Evolutionary conservation across 64 coral and sea anemone genomes (phyloP), one percentile per base, ranked within the genome.

Genomic region (Porites australiensis): DNA sequence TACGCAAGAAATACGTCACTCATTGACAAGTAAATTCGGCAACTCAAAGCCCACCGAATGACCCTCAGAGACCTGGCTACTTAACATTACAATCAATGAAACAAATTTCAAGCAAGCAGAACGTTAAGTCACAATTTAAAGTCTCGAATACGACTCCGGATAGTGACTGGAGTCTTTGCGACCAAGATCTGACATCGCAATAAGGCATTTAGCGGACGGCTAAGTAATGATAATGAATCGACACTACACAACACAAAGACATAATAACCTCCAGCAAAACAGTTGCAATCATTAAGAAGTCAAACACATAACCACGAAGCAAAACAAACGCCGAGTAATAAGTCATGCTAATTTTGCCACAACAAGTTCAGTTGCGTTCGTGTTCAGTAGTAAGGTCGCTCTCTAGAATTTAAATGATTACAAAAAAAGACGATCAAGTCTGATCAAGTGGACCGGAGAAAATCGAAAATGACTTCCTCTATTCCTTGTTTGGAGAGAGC

Each of bases 71-170:
- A 51, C 44, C 20, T 8, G 10, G 46, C 45, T 65, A 67, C 62
- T 84, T 84, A 84, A 48, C 81, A 84, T 84, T 16, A 84, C 81
- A 84, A 84, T 69, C 67, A 84, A 84, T 19, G 13, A 68, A 84
- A 49, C 18, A 18, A 6, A 69, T 68, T 18, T 84, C 64, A 84
- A 84, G 20, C 14, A 50, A 50, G 13, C 19, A 6, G 60, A 37
- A 37, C 27, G 27, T 37, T 37, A 37, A 37, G 27, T 37, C 27
- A 37, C 27, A 37, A 37, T 37, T 37, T 37, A 37, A 37, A 37
- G 27, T 37, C 27, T 49, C 58, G 65, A 13, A 44, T 44, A 13
- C 21, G 46, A 19, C 65, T 64, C 16, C 9, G 7, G 81, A 51
- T 50, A 84, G 47, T 46, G 7, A 84, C 4, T 19, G 63, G 45